Evolutionary conservation across 1,140 invertebrate species (phyloP), one percentile per base, ranked within the genome.

Genomic region (Zelostemma sp.): DNA sequence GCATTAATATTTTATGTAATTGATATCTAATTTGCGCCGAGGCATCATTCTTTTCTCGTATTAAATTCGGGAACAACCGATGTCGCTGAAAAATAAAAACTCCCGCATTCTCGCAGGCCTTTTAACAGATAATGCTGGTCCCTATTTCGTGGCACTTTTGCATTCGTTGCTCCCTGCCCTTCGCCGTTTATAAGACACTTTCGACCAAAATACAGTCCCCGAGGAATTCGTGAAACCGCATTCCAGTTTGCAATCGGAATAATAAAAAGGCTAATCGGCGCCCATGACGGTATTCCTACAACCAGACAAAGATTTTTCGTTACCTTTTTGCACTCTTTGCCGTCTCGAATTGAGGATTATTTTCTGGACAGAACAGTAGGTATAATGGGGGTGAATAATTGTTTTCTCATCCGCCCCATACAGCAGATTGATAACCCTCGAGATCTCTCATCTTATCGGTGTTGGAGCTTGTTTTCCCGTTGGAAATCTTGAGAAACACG

Each of bases 191-290:
- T 49, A 64, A 61, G 38, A 28, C 31, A 64, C 45, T 53, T 53
- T 65, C 9, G 55, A 69, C 49, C 21, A 66, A 69, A 74, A 74
- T 74, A 74, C 55, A 69, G 59, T 74, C 46, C 6, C 6, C 17
- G 41, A 49, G 54, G 51, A 56, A 51, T 61, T 67, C 45, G 21
- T 18, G 49, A 28, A 49, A 51, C 48, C 14, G 19, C 50, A 72
- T 69, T 74, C 70, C 69, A 46, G 61, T 38, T 66, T 59, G 55
- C 56, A 49, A 57, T 55, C 35, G 14, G 17, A 69, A 50, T 53
- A 61, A 54, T 56, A 49, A 45, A 70, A 65, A 38, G 49, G 54
- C 62, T 56, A 62, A 63, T 67, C 45, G 21, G 17, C n/a, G 53
- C 40, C 54, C 45, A 18, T 11, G 28, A 31, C n/a, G n/a, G n/a